Evolutionary conservation across 2,888 invertebrate species (phyloP), one percentile per base, ranked within the genome.

Genomic region (Seira ritae): DNA sequence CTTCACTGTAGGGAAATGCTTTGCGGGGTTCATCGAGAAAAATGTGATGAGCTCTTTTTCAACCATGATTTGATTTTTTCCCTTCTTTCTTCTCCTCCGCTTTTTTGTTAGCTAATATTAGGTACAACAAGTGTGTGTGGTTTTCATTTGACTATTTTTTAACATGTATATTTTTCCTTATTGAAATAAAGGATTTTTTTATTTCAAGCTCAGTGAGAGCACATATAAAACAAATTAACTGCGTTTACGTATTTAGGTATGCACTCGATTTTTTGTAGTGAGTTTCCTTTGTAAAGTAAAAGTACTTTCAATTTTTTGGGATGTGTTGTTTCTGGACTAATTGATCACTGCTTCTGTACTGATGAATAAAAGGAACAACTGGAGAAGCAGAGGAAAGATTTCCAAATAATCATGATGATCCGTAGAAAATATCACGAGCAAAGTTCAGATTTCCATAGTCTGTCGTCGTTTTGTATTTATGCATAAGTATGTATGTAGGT

Each of bases 61-160:
- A n/a, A 55, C 17, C 55, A 55, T 55, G 55, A 55, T 55, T 55
- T 55, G 55, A 55, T 55, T 55, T 55, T 55, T 55, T 55, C 2
- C 8, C 31, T 31, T 31, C 31, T 31, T n/a, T 31, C 31, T 31
- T 31, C 8, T 31, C 31, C 31, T 31, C 31, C 31, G 31, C 3
- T 8, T 31, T 31, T 31, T 31, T 55, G 55, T 55, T 12, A 31
- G 55, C 55, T 55, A 55, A 55, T 55, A 55, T 55, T n/a, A 17
- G 55, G 17, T 55, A 55, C 55, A 55, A 55, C 55, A 55, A 55
- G 55, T 55, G 55, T 55, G 55, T n/a, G 55, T 55, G 55, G 55
- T 55, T 55, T 55, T 17, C 31, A 31, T 31, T 31, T 31, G 31
- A 31, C 31, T 31, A 15, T 17, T 1, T 42, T 55, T 12, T 55